Conservation (phyloP, 1,140 invertebrate genomes). For the Neodiprion fabricii region DNA sequence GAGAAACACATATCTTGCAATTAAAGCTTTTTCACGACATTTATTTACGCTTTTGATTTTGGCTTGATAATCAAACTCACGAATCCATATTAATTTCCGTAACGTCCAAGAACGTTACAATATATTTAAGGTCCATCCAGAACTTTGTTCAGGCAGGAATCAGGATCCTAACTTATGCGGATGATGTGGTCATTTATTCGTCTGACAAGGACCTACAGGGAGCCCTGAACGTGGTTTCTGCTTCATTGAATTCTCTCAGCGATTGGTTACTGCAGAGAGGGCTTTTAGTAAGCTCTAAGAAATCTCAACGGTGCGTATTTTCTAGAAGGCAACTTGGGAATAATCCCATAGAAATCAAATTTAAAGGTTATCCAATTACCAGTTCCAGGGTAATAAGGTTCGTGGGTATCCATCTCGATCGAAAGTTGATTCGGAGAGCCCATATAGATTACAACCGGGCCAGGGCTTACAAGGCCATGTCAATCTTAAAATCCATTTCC, state of each 20-base stretch:
- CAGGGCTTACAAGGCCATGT: slow-evolving; percentile 15
- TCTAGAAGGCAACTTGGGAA: not conserved
- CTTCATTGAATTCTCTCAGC: not conserved
- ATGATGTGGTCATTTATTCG: slow-evolving; percentile 15
- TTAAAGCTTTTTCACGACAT: no score
- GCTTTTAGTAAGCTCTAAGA: not conserved
- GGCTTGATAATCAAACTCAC: no score
- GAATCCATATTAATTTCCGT: no score
- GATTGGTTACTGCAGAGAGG: not conserved
- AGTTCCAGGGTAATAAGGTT: not conserved
- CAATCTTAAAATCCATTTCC: slow-evolving; percentile 20
- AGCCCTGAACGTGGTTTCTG: not conserved
- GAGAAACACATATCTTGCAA: no score
- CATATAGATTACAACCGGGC: slow-evolving; percentile 22
- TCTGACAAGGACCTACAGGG: not conserved
- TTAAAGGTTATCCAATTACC: not conserved
- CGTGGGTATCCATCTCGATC: not conserved
- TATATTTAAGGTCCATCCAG: slow-evolving; percentile 17
- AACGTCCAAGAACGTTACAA: not conserved
- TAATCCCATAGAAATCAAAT: not conserved
- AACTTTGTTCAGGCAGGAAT: not conserved
- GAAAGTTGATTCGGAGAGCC: not conserved
- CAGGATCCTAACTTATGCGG: slow-evolving; percentile 20
- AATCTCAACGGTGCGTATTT: not conserved
- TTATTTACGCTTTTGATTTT: no score